phyloP scores from a whole-genome alignment of 1,140 invertebrate genomes.

The Pygmarrhopalites habei region DNA sequence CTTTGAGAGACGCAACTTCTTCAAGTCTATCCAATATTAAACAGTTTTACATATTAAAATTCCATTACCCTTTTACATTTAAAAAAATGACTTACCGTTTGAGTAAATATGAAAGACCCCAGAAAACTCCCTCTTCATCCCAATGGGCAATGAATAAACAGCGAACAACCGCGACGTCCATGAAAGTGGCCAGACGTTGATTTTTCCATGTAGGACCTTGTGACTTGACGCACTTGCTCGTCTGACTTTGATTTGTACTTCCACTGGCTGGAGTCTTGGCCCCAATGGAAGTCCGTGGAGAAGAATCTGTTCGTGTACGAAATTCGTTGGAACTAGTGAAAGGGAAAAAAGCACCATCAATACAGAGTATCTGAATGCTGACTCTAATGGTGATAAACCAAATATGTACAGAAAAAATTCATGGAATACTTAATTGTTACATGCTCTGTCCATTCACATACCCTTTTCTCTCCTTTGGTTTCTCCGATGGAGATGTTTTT shows the following conservation, averaged over 20 bases:
- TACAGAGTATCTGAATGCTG: too few relatives aligned
- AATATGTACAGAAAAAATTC: neutral
- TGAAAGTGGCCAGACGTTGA: constrained; percentile 79
- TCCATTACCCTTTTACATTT: too few relatives aligned
- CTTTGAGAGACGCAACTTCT: constrained; percentile 24
- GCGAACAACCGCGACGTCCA: constrained; percentile 90
- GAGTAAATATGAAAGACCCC: constrained; percentile 89
- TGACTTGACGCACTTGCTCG: neutral
- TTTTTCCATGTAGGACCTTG: constrained; percentile 45
- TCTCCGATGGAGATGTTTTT: constrained; percentile 35
- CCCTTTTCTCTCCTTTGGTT: constrained; percentile 35
- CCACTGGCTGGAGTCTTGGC: neutral
- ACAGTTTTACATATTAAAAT: neutral
- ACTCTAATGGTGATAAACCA: neutral
- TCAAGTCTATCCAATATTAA: constrained; percentile 30
- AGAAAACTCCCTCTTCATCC: constrained; percentile 94
- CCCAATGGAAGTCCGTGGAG: constrained; percentile 33
- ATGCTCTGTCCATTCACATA: too few relatives aligned
- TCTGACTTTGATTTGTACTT: neutral
- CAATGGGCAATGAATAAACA: constrained; percentile 96
- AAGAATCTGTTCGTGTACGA: constrained; percentile 32
- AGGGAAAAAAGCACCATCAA: too few relatives aligned
- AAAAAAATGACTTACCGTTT: constrained; percentile 57
- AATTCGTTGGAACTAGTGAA: constrained; percentile 30
- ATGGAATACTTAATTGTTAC: too few relatives aligned